phyloP scores from a whole-genome alignment of 2,888 invertebrate species.

The Plagiodera versicolora region DNA sequence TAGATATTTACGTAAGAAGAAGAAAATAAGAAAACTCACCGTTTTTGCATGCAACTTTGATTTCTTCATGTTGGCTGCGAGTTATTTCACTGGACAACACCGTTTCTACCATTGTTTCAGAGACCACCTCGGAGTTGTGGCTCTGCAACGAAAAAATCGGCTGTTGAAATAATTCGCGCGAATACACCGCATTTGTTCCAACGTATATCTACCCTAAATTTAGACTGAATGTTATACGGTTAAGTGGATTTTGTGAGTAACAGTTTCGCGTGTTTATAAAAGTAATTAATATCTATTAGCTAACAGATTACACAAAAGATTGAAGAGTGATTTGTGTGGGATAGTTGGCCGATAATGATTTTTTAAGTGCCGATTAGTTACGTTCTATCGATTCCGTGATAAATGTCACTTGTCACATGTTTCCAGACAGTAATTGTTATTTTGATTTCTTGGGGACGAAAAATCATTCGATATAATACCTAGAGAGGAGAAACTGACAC shows the following conservation, averaged over 20 bases:
- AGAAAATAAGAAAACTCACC: constrained; percentile 40
- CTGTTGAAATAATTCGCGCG: not conserved
- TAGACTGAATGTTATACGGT: not conserved
- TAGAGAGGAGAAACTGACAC: no score
- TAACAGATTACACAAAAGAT: not conserved
- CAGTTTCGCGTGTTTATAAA: not conserved
- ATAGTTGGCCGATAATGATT: not conserved
- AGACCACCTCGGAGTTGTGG: constrained; percentile 44
- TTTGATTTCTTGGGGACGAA: no score
- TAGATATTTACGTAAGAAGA: not conserved
- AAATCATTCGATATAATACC: no score
- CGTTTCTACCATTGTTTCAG: constrained; percentile 55
- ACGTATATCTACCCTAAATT: not conserved
- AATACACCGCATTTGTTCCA: not conserved
- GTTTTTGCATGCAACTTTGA: constrained; percentile 52
- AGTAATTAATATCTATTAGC: not conserved
- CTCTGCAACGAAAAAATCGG: constrained; percentile 39
- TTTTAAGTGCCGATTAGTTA: no score
- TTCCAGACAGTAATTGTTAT: no score
- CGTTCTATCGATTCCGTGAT: no score
- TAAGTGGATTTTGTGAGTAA: not conserved
- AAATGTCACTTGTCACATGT: no score
- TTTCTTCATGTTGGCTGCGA: constrained; percentile 55
- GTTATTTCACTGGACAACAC: constrained; percentile 53
- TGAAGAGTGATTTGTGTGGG: not conserved